Evolutionary conservation across 2,797 vertebrate genomes (phyloP).

Genomic region (Manis crassicaudata): DNA sequence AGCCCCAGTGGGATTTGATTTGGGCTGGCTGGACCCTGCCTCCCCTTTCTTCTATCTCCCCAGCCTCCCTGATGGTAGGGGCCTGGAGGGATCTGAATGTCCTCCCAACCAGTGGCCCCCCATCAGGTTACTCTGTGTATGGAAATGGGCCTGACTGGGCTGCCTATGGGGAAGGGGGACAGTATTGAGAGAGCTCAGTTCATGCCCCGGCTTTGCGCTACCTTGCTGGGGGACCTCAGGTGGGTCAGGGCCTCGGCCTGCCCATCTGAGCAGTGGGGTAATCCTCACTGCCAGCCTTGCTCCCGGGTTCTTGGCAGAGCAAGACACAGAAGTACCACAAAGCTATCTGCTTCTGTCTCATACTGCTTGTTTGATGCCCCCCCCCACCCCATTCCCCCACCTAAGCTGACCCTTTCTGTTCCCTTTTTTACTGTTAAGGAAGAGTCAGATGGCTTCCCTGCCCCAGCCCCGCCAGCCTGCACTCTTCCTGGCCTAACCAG

Average conservation of each 20-base stretch:
- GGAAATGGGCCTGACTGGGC: neutral
- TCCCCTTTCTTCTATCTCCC: neutral
- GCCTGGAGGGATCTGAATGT: fast-evolving
- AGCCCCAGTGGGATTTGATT: neutral
- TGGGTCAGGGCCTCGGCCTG: neutral
- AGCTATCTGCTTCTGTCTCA: neutral
- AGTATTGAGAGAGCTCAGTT: neutral
- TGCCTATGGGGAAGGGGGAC: fast-evolving
- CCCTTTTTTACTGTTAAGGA: slow-evolving; percentile 28
- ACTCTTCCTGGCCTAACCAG: neutral
- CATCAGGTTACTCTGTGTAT: fast-evolving
- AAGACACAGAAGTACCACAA: neutral
- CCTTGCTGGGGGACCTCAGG: neutral
- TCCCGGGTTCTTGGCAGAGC: neutral
- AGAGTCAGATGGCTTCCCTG: neutral
- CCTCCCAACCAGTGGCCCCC: neutral
- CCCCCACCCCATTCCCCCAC: neutral
- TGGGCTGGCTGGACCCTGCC: neutral
- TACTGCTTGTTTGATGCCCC: neutral
- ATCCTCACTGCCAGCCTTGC: neutral
- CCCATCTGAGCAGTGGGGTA: neutral
- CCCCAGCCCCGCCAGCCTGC: neutral
- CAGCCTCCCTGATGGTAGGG: neutral
- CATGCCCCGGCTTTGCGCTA: neutral
- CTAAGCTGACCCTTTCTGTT: neutral